phyloP scores from a whole-genome alignment of 2,797 vertebrate genomes.

The Psittacula echo region DNA sequence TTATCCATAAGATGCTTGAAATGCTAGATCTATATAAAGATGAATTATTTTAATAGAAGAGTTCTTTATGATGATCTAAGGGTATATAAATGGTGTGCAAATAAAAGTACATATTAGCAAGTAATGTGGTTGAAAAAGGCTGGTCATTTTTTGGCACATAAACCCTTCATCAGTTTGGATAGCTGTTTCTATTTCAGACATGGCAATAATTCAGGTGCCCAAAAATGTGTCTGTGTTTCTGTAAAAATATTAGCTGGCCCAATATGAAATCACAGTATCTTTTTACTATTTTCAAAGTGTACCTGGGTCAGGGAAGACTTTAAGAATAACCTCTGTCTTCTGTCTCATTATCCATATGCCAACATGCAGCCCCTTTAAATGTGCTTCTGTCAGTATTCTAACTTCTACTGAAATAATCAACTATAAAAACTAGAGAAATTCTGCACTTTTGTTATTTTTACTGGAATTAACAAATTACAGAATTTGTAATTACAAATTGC shows the following conservation, averaged over 20 bases:
- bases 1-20: neutral
- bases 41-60: neutral
- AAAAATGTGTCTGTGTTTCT: neutral
- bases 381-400: neutral
- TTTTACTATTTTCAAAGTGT: neutral
- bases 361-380: neutral
- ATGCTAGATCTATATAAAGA: neutral
- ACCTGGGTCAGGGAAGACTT: neutral
- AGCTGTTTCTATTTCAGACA: neutral
- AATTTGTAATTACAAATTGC: neutral
- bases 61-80: neutral
- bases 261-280: neutral
- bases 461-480: neutral
- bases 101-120: neutral
- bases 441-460: neutral
- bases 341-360: neutral
- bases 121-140: neutral
- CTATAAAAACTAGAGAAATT: neutral
- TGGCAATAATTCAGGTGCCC: neutral
- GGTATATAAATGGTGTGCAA: neutral
- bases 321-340: neutral
- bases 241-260: neutral
- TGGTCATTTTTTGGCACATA: neutral
- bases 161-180: neutral
- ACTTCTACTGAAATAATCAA: neutral